phyloP scores from a whole-genome alignment of 1,140 invertebrate species.

The Pogonomyrmex barbatus region DNA sequence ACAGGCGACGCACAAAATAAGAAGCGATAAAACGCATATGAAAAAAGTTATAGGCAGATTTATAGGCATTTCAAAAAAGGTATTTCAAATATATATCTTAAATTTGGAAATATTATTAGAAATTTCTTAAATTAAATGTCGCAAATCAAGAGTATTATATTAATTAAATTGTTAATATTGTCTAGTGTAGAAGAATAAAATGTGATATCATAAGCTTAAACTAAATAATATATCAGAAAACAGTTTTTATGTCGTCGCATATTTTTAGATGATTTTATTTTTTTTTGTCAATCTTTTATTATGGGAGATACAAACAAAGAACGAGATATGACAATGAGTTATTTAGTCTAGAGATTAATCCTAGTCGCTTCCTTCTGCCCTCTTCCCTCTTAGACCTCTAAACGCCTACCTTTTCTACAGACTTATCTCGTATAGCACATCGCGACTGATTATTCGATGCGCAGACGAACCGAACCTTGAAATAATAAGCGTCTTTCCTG shows the following conservation, averaged over 20 bases:
- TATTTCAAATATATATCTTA: neutral
- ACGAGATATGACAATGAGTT: conserved; percentile 60
- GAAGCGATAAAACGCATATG: conserved; percentile 64
- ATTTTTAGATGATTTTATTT: neutral
- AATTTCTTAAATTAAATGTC: neutral
- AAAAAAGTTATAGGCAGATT: neutral
- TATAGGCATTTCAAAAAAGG: too few relatives aligned
- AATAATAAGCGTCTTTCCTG: conserved; percentile 80
- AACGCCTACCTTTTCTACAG: conserved; percentile 70
- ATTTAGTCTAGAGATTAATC: conserved; percentile 63
- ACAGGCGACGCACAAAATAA: conserved; percentile 59
- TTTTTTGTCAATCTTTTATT: conserved; percentile 32
- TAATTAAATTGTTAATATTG: neutral
- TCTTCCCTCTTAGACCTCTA: conserved; percentile 56
- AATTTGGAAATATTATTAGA: neutral
- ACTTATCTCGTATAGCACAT: conserved; percentile 78
- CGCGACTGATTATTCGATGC: conserved; percentile 78
- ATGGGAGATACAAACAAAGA: conserved; percentile 67
- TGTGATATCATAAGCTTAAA: neutral
- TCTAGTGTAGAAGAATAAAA: neutral
- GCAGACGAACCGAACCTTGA: conserved; percentile 80
- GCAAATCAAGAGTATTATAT: conserved; percentile 4
- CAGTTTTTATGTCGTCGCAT: neutral
- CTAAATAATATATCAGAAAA: neutral
- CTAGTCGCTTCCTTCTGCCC: conserved; percentile 67